Conservation (phyloP, 2,797 vertebrate genomes). For the Anniella stebbinsi region DNA sequence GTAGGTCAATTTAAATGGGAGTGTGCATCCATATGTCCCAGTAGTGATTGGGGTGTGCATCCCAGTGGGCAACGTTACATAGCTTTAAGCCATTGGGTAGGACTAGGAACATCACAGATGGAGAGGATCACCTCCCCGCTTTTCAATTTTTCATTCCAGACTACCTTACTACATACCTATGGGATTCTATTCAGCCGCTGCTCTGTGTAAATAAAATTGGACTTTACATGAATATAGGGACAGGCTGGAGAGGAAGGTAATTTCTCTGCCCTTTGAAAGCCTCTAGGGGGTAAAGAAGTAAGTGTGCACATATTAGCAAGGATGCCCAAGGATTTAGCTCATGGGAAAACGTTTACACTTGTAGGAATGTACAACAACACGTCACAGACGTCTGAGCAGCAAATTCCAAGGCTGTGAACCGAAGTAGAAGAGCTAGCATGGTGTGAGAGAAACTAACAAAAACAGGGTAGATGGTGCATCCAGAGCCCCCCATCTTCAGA, state of each 20-base stretch:
- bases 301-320: background rate
- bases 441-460: background rate
- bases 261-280: background rate
- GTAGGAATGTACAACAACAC: conserved; percentile 52
- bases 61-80: background rate
- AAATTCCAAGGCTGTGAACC: background rate
- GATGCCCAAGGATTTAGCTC: conserved; percentile 41
- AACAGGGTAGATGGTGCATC: background rate
- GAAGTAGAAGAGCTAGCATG: background rate
- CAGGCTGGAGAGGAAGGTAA: background rate
- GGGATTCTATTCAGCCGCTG: background rate
- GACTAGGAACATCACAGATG: conserved; percentile 26
- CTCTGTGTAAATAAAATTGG: background rate
- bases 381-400: conserved; percentile 27
- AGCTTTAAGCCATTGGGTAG: background rate
- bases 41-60: background rate
- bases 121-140: conserved; percentile 17
- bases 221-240: background rate
- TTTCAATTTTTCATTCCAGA: background rate
- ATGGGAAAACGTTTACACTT: conserved; percentile 54
- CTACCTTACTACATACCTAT: background rate
- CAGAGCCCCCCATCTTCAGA: background rate
- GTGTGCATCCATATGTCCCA: no score
- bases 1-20: background rate
- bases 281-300: background rate